phyloP scores from a whole-genome alignment of 2,113 vertebrate species.

The Menidia beryllina region DNA sequence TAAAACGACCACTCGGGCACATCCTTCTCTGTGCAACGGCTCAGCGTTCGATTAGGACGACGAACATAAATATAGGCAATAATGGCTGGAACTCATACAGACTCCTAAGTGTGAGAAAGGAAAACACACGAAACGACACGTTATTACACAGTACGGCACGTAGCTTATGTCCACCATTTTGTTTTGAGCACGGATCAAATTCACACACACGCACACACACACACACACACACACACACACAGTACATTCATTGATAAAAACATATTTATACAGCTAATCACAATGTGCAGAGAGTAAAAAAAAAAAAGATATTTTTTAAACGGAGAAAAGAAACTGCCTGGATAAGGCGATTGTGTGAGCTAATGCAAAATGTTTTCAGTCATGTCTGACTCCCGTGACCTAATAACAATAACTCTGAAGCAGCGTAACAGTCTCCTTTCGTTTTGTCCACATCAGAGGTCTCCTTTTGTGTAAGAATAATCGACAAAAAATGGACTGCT shows the following conservation, averaged over 20 bases:
- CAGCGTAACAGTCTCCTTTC: constrained; percentile 47
- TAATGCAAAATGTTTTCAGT: constrained; percentile 20
- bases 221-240: too few relatives aligned
- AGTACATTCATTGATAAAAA: constrained; percentile 49
- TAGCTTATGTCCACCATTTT: constrained; percentile 13
- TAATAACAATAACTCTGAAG: constrained; percentile 4
- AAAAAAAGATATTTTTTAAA: too few relatives aligned
- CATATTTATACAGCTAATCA: constrained; percentile 27
- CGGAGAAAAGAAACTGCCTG: constrained; percentile 17
- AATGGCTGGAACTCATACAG: constrained; percentile 27
- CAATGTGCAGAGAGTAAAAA: constrained; percentile 29
- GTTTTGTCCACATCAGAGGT: constrained; percentile 18
- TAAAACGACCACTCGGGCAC: background rate
- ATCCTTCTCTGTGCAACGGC: too few relatives aligned
- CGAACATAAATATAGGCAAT: constrained; percentile 32
- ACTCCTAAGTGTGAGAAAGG: constrained; percentile 21
- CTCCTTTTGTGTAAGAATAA: constrained; percentile 9
- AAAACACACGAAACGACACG: constrained; percentile 49
- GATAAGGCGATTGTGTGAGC: constrained; percentile 34
- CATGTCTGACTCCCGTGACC: constrained; percentile 9
- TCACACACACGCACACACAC: constrained; percentile 41
- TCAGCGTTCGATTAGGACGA: constrained; percentile 19
- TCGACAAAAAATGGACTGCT: background rate
- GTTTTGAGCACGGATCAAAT: constrained; percentile 43
- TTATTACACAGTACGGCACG: constrained; percentile 47